These are phyloP conservation scores for Bugulina stolonifera DNA, from an alignment of 2,888 invertebrate species.

Conservation along the genomic window DNA sequence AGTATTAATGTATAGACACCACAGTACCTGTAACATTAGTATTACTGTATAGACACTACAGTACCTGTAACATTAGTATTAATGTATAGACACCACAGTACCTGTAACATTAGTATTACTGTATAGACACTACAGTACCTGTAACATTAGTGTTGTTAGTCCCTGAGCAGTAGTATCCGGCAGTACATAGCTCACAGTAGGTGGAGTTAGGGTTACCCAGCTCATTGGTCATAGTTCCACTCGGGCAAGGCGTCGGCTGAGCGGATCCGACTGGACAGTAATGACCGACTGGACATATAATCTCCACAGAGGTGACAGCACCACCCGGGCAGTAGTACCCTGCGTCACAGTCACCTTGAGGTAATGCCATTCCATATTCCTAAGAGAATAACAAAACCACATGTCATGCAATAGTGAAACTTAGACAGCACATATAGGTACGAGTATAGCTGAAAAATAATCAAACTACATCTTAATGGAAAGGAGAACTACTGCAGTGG, in stretches of 20 bases:
- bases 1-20: too few species aligned
- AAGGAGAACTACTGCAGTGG: too few species aligned
- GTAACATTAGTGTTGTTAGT: slow-evolving; percentile 35
- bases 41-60: too few species aligned
- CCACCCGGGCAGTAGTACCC: slow-evolving; percentile 44
- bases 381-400: background rate
- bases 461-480: too few species aligned
- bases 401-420: too few species aligned
- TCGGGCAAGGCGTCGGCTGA: slow-evolving; percentile 42
- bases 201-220: slow-evolving; percentile 38
- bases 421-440: too few species aligned
- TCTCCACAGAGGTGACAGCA: slow-evolving; percentile 37
- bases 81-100: too few species aligned
- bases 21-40: too few species aligned
- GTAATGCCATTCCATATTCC: slow-evolving; percentile 35
- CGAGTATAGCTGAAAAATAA: too few species aligned
- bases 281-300: slow-evolving; percentile 39
- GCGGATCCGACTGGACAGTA: slow-evolving; percentile 41
- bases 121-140: background rate
- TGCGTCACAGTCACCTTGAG: slow-evolving; percentile 41
- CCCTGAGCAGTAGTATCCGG: slow-evolving; percentile 42
- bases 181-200: slow-evolving; percentile 40
- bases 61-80: background rate
- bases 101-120: background rate
- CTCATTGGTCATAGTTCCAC: slow-evolving; percentile 42